Base-by-base conservation (phyloP, 2,888 invertebrate species). In the Torymus auratus region DNA sequence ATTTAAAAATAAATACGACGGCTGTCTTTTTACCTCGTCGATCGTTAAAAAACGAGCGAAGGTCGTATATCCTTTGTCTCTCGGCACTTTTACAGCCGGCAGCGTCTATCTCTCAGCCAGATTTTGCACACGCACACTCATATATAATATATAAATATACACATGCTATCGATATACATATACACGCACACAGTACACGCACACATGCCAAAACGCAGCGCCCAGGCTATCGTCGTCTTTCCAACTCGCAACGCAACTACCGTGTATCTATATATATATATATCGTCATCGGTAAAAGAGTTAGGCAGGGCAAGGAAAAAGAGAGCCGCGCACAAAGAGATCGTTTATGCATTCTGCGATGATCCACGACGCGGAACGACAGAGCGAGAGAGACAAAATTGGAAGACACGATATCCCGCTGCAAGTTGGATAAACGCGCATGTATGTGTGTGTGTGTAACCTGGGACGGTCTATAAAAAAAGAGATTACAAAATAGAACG, bases 231-330 rank as follows among this genome's bases (percentile, higher is more conserved):
- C 67, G 62, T 73, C 82, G 71, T 78, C 82, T 83, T 85, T 85
- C 84, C 84, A 84, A 85, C 84, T 85, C 84, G 82, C 83, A 82
- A 77, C 65, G 52, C 71, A 75, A 71, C 41, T 71, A 17, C 55
- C 41, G 41, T 41, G 7, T 28, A 2, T 28, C 5, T 41, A 7
- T 41, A 7, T 41, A 3, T 28, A 28, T 28, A 41, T 41, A 41
- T 41, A 7, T 41, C 41, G 0, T 65, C 41, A 56, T 23, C 50
- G 50, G 55, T 14, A 41, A 65, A 65, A 14, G 55, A 67, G 41
- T 7, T 41, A 60, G 13, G 69, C 60, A 70, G 53, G n/a, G 53
- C 64, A 14, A 55, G 17, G 68, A 17, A 67, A 20, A n/a, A 70
- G 15, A 69, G 73, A 69, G 15, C 14, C 15, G 12, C 10, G 67